These are phyloP conservation scores for Eutolmus rufibarbis DNA, from an alignment of 2,888 invertebrate genomes.

Conservation along the genomic window DNA sequence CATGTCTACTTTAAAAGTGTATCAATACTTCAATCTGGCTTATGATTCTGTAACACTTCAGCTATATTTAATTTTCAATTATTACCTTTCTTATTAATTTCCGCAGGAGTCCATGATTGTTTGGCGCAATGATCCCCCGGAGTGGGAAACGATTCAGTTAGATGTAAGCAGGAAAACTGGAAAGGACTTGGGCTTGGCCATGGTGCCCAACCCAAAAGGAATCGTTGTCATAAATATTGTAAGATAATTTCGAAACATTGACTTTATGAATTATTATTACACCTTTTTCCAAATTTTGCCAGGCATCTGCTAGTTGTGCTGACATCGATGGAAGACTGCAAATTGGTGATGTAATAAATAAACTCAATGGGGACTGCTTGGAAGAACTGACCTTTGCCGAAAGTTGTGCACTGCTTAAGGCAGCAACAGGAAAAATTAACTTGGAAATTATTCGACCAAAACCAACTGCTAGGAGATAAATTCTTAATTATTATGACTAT, in stretches of 20 bases:
- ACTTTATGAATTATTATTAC: not conserved
- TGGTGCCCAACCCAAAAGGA: constrained; percentile 81
- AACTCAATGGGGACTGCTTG: constrained; percentile 88
- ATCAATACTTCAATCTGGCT: constrained; percentile 82
- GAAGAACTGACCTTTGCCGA: constrained; percentile 79
- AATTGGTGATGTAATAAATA: constrained; percentile 88
- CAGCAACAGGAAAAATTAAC: constrained; percentile 80
- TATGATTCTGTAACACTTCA: constrained; percentile 64
- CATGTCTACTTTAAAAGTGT: constrained; percentile 83
- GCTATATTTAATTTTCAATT: not conserved
- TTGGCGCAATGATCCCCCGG: constrained; percentile 78
- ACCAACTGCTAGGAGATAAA: constrained; percentile 56
- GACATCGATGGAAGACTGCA: constrained; percentile 87
- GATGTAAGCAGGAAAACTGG: constrained; percentile 88
- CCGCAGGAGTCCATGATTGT: constrained; percentile 81
- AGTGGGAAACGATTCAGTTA: constrained; percentile 78
- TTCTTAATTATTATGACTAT: not conserved
- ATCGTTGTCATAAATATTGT: constrained; percentile 83
- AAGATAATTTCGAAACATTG: not conserved
- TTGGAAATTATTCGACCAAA: constrained; percentile 89
- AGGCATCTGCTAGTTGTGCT: constrained; percentile 89
- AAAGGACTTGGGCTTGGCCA: constrained; percentile 85
- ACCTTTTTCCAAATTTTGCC: constrained; percentile 36
- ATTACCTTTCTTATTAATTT: not conserved
- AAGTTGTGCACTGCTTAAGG: constrained; percentile 88